Evolutionary conservation across 2,888 invertebrate genomes (phyloP).

Genomic region (Aricia artaxerxes): DNA sequence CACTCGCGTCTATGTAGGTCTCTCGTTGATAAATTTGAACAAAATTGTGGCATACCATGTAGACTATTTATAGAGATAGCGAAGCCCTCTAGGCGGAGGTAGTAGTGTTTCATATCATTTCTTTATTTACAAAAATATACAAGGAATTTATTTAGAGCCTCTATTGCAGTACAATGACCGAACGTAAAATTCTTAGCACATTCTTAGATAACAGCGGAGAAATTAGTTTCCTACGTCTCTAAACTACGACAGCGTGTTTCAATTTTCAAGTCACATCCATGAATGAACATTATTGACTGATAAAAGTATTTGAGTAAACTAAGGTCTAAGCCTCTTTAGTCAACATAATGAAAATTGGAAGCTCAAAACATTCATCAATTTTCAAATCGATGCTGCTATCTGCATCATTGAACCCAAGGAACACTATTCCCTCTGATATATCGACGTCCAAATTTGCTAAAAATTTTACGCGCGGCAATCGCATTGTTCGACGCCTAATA

Average conservation of each 20-base stretch:
- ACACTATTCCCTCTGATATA: not conserved
- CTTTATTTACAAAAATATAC: conserved; percentile 27
- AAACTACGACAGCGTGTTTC: not conserved
- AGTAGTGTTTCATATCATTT: conserved; percentile 27
- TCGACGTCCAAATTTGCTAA: conserved; percentile 19
- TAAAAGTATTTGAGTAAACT: too few species aligned
- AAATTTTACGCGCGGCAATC: conserved; percentile 9
- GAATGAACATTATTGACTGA: not conserved
- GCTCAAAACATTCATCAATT: not conserved
- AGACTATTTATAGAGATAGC: conserved; percentile 24
- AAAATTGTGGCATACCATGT: conserved; percentile 30
- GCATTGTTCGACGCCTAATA: conserved; percentile 30
- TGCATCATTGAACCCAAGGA: not conserved
- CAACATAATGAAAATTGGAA: too few species aligned
- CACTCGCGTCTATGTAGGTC: conserved; percentile 28
- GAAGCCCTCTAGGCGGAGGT: not conserved
- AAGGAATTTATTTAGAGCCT: conserved; percentile 20
- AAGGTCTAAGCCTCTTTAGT: too few species aligned
- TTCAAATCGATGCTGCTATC: not conserved
- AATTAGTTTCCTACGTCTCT: not conserved
- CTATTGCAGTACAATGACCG: not conserved
- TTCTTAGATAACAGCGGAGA: not conserved
- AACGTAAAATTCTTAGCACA: conserved; percentile 16
- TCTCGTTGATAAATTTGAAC: conserved; percentile 20
- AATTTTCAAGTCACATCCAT: not conserved